Base-by-base conservation (phyloP, 2,113 vertebrate genomes). In the Candoia aspera region DNA sequence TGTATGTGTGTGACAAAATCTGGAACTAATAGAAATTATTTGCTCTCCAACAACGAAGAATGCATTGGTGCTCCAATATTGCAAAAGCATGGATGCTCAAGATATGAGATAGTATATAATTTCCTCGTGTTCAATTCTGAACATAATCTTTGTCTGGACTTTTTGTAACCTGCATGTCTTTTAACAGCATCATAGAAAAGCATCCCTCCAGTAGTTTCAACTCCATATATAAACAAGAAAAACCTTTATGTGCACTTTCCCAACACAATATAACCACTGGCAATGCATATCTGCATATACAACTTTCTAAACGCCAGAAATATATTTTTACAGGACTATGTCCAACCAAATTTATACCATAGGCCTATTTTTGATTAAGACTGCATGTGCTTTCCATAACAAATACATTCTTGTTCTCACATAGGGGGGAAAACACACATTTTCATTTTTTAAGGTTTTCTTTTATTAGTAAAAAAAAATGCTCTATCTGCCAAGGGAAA, bases 311-410 rank as follows among this genome's bases (percentile, higher is more conserved):
- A 53, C 5, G 26, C 2, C 19, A 26, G 59, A 62, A 89, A 89
- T 57, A 84, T 64, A 85, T 95, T 95, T 95, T 88, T 79, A 88
- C 33, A 92, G 86, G 26, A 95, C 42, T 79, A 85, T 8, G 3
- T 64, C 59, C 59, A 96, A 93, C 90, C 19, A 83, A 94, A 92
- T 68, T 23, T 84, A 89, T 87, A 88, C 21, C 55, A 0, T 33
- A 59, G 37, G 84, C 57, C 8, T 11, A 88, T 26, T 87, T 0
- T 21, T 94, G 87, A 93, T 94, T 92, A 94, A 84, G 58, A 79
- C 15, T 89, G 17, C 11, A 62, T 92, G 59, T 42, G 37, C 92
- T 91, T 94, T 93, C 62, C 29, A 91, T 54, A 93, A 89, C 59
- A 95, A 64, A 89, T 53, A 87, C 3, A 79, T 58, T 95, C 37